phyloP scores from a whole-genome alignment of 2,113 vertebrate genomes.

The Vireo altiloquus region DNA sequence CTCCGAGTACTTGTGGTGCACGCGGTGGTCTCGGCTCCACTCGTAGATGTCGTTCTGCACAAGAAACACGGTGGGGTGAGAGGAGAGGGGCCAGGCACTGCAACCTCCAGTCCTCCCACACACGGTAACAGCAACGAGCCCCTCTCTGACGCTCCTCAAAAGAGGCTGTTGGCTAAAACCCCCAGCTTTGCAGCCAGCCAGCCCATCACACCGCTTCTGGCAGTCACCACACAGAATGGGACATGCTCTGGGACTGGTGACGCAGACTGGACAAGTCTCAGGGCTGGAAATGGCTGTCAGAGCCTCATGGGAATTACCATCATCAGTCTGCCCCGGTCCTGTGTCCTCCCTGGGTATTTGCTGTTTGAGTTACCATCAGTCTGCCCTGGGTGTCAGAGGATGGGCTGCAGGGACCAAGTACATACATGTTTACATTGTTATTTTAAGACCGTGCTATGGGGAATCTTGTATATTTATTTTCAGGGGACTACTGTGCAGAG shows the following conservation, averaged over 20 bases:
- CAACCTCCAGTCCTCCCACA: background rate
- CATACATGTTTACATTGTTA: background rate
- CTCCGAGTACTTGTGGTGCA: slow-evolving; percentile 82
- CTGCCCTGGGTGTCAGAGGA: background rate
- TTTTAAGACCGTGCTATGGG: background rate
- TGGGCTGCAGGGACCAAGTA: background rate
- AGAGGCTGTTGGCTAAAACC: background rate
- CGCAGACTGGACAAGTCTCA: background rate
- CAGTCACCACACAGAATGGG: background rate
- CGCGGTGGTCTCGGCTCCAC: slow-evolving; percentile 75
- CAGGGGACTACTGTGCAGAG: background rate
- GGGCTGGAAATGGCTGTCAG: background rate
- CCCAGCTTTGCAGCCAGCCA: background rate
- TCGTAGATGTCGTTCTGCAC: slow-evolving; percentile 78
- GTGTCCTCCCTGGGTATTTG: background rate
- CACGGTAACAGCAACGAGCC: background rate
- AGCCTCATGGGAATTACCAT: background rate
- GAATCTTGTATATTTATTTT: background rate
- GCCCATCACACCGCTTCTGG: background rate
- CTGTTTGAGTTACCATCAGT: background rate
- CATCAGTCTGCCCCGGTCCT: background rate
- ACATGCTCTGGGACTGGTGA: background rate
- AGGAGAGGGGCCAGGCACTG: background rate
- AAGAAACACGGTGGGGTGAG: background rate
- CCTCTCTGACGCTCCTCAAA: background rate